Percentiles rank a stretch among this genome's conserved stretches.
Evolutionary conservation across 2,888 invertebrate genomes (phyloP).

Genomic region (Portevinia maculata): DNA sequence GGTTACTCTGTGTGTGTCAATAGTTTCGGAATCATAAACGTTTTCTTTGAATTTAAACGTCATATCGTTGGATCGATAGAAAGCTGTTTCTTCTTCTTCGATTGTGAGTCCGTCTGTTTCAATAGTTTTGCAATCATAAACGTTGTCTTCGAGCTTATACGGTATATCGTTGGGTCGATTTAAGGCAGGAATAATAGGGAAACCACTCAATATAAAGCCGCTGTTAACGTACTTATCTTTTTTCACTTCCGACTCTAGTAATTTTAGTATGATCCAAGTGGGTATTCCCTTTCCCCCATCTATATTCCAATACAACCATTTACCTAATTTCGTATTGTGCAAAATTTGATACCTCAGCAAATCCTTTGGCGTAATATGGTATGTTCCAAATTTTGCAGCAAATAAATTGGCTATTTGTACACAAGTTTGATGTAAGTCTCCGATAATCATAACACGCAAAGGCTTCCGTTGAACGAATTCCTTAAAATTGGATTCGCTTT

Average conservation of each 20-base stretch:
- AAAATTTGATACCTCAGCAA: constrained; percentile 85
- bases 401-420: constrained; percentile 84
- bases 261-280: constrained; percentile 83
- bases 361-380: constrained; percentile 85
- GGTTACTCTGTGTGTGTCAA: not conserved
- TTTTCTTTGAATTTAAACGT: not conserved
- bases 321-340: constrained; percentile 84
- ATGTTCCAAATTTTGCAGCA: constrained; percentile 85
- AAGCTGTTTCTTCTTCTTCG: not conserved
- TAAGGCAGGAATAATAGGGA: constrained; percentile 85
- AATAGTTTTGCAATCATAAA: not conserved
- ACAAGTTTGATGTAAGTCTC: constrained; percentile 85
- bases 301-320: constrained; percentile 85
- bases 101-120: too few species aligned
- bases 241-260: constrained; percentile 84
- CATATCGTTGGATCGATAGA: too few species aligned
- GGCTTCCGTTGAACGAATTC: constrained; percentile 76
- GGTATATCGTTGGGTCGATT: not conserved
- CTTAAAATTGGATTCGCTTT: constrained; percentile 44
- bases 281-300: constrained; percentile 84
- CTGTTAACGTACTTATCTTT: constrained; percentile 84
- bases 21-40: not conserved
- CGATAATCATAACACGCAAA: constrained; percentile 85
- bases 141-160: not conserved
- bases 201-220: constrained; percentile 87